These are phyloP conservation scores for Hemiprocne comata DNA, from an alignment of 2,113 vertebrate genomes.

Conservation along the genomic window DNA sequence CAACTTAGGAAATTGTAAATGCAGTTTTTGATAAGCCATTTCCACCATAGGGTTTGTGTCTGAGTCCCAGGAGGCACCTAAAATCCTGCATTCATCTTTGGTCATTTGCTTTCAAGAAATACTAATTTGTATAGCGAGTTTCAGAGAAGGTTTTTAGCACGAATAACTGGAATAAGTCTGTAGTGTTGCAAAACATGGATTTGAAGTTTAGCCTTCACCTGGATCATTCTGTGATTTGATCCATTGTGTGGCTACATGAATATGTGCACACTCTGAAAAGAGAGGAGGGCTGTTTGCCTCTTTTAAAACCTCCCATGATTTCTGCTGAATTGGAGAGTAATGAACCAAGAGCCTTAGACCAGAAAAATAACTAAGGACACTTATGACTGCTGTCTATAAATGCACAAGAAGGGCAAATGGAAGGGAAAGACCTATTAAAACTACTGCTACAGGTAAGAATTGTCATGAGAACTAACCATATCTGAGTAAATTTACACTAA, in stretches of 20 bases:
- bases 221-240: fast-evolving
- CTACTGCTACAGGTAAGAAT: background rate
- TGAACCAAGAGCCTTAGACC: background rate
- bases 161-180: background rate
- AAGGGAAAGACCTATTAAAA: background rate
- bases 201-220: background rate
- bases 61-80: background rate
- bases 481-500: background rate
- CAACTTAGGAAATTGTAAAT: background rate
- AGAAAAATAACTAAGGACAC: background rate
- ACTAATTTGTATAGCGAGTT: background rate
- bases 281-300: background rate
- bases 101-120: background rate
- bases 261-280: background rate
- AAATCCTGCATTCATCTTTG: background rate
- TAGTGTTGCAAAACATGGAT: background rate
- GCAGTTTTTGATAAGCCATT: background rate
- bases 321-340: background rate
- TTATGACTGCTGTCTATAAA: background rate
- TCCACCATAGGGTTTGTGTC: background rate
- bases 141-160: background rate
- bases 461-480: background rate
- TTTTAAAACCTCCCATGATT: background rate
- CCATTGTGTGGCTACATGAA: background rate
- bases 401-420: background rate